Evolutionary conservation across 2,888 invertebrate genomes (phyloP).

Genomic region (Ichneumon xanthorius): DNA sequence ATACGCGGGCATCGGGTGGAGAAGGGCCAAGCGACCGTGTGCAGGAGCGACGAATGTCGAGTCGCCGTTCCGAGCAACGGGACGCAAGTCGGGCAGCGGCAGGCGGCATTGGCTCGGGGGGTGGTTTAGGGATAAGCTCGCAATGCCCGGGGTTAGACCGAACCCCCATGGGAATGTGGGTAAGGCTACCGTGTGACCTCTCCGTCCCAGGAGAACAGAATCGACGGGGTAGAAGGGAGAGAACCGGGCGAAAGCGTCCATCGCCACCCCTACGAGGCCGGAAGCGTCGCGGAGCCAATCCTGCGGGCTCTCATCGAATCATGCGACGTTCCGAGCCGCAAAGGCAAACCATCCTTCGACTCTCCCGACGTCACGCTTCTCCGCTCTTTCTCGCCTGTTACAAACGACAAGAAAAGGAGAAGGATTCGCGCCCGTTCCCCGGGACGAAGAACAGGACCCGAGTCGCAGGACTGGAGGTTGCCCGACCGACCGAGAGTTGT

Average conservation of each 20-base stretch:
- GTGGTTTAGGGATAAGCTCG: constrained; percentile 61
- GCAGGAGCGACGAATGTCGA: background rate
- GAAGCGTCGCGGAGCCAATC: constrained; percentile 33
- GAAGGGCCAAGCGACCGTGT: background rate
- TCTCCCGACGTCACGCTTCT: constrained; percentile 22
- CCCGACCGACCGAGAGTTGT: constrained; percentile 71
- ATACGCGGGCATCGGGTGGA: constrained; percentile 25
- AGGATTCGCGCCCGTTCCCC: constrained; percentile 47
- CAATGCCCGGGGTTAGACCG: constrained; percentile 69
- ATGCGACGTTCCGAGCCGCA: background rate
- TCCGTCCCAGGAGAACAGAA: constrained; percentile 83
- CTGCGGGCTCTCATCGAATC: constrained; percentile 4
- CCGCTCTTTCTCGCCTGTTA: constrained; percentile 62
- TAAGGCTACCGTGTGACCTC: constrained; percentile 84
- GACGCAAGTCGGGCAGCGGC: background rate
- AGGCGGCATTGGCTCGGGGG: constrained; percentile 27
- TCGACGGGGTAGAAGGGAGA: constrained; percentile 65
- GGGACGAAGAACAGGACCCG: background rate
- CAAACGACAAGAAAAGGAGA: constrained; percentile 57
- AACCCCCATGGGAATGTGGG: constrained; percentile 83
- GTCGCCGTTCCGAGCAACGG: background rate
- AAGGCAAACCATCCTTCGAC: background rate
- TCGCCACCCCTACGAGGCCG: constrained; percentile 26
- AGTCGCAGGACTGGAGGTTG: constrained; percentile 15
- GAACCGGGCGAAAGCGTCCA: constrained; percentile 35